Evolutionary conservation across 1,140 invertebrate species (phyloP).

Genomic region (Saxidomus purpurata): DNA sequence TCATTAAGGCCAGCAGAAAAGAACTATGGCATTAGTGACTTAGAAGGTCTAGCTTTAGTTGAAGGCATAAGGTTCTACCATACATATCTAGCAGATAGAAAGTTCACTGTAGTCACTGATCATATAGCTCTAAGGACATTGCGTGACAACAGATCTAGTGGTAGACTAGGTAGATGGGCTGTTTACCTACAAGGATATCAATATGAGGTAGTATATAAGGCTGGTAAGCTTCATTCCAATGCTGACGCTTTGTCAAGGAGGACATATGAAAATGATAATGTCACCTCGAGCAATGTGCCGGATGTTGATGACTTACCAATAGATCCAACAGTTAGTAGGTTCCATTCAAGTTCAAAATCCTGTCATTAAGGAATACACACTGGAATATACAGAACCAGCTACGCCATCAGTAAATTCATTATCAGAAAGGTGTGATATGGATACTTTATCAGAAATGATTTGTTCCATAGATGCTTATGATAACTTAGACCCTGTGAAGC

Average conservation of each 20-base stretch:
- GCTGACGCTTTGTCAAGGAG: neutral
- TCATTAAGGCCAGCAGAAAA: constrained; percentile 32
- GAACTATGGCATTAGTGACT: constrained; percentile 44
- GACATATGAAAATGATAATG: neutral
- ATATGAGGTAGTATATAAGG: constrained; percentile 22
- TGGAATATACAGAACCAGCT: neutral
- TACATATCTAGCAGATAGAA: constrained; percentile 86
- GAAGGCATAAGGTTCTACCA: constrained; percentile 58
- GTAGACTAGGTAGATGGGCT: constrained; percentile 78
- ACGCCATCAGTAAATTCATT: neutral
- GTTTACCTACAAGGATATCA: constrained; percentile 56
- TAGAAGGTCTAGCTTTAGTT: constrained; percentile 58
- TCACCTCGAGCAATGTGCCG: neutral
- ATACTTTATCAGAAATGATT: constrained; percentile 26
- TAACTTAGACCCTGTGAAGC: constrained; percentile 26
- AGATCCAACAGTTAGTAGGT: neutral
- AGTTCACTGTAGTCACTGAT: constrained; percentile 88
- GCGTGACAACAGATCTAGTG: constrained; percentile 82
- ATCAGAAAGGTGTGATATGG: neutral
- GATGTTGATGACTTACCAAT: neutral
- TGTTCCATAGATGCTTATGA: constrained; percentile 34
- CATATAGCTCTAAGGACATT: constrained; percentile 80
- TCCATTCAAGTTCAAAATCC: neutral
- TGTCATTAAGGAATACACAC: neutral
- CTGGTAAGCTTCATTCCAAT: constrained; percentile 8